A percentile compares a stretch with the other conserved stretches of the same genome.
These are phyloP conservation scores for Charanyca ferruginea DNA, from an alignment of 2,888 invertebrate species.

Conservation along the genomic window DNA sequence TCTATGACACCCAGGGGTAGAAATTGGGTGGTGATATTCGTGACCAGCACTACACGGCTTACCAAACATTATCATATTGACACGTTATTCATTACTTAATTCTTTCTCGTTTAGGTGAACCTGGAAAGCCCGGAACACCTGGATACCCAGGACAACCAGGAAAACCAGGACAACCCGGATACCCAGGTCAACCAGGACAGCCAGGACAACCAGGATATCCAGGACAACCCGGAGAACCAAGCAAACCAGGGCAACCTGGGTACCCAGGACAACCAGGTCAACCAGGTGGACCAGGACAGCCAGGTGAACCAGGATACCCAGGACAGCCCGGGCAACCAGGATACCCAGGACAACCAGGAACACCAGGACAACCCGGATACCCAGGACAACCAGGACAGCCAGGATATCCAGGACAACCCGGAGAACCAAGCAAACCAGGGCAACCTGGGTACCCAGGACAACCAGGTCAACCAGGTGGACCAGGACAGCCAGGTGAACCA, in stretches of 20 bases:
- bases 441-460: conserved; percentile 20
- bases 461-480: conserved; percentile 68
- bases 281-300: conserved; percentile 30
- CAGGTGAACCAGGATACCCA: conserved; percentile 68
- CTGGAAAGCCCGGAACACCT: conserved; percentile 39
- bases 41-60: too few relatives aligned
- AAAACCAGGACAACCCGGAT: conserved; percentile 27
- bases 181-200: conserved; percentile 55
- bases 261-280: conserved; percentile 56
- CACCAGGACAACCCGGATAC: conserved; percentile 57
- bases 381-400: conserved; percentile 73
- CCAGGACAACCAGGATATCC: conserved; percentile 51
- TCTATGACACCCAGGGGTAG: too few relatives aligned
- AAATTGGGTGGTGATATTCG: too few relatives aligned
- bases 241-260: conserved; percentile 52
- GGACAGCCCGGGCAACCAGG: conserved; percentile 65
- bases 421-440: background rate
- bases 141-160: conserved; percentile 54
- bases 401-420: conserved; percentile 38
- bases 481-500: conserved; percentile 58
- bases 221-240: conserved; percentile 52
- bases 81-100: too few relatives aligned
- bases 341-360: conserved; percentile 68
- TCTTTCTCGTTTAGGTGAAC: too few relatives aligned
- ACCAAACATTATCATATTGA: too few relatives aligned